Base-by-base conservation (phyloP, 2,888 invertebrate species). In the Dichetophora obliterata region DNA sequence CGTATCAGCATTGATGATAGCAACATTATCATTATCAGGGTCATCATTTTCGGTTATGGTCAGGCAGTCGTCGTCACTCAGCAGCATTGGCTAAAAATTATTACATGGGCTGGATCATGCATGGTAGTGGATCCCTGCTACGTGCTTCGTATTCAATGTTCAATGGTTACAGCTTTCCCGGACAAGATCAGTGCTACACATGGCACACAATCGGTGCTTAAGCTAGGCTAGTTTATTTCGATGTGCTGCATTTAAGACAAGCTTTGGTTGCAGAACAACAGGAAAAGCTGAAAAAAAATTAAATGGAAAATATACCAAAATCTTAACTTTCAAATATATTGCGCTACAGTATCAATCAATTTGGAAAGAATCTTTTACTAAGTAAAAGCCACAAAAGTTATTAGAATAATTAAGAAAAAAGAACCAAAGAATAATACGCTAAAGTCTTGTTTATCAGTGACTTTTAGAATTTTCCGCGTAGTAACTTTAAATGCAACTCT, bases 41-140 rank as follows among this genome's bases (percentile, higher is more conserved):
- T 68, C 50, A 68, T 68, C 50, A 48, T 48, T 68, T 68, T 68
- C 68, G 68, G 50, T 68, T 50, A 68, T 68, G 68, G 68, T 50
- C 68, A 68, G 24, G 24, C 68, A 50, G 68, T 48, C 27, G 16
- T 11, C 63, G 31, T 22, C 19, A 43, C 37, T n/a, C 24, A 66
- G 65, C 24, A 66, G 65, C 66, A 14, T 68, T 24, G 22, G 16
- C 27, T 22, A 24, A 50, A 68, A 34, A 22, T 68, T 50, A 50
- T 68, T 68, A 31, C 24, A 43, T 66, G 22, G 43, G 19, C 50
- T 50, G 68, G 19, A 68, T 27, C 68, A 50, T 50, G 68, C 48
- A 66, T 66, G 66, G 63, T 34, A 34, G 34, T 37, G 3, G 22
- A 59, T 27, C 24, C 16, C 34, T 4, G 6, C 11, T 43, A 43